phyloP scores from a whole-genome alignment of 35 echinoderm and acorn worm species.

The Amphiura filiformis region DNA sequence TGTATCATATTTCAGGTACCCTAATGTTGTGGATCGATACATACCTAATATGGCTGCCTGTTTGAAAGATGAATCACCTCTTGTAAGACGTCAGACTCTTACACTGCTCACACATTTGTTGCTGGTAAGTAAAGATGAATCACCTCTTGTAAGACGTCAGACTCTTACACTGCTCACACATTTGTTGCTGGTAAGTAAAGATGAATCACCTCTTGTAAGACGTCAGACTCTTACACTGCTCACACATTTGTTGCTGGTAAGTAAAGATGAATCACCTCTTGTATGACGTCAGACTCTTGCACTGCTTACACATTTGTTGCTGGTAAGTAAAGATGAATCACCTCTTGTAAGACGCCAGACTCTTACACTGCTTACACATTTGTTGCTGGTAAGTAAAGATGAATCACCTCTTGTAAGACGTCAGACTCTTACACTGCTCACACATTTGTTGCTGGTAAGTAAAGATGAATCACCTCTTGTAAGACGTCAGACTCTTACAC shows the following conservation, averaged over 20 bases:
- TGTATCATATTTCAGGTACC: too few species aligned
- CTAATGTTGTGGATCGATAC: conserved; percentile 81
- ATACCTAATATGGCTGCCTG: conserved; percentile 87
- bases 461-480: too few species aligned
- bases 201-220: conserved; percentile 66
- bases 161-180: conserved; percentile 78
- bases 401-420: too few species aligned
- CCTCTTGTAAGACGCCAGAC: too few species aligned
- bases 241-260: conserved; percentile 86
- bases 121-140: conserved; percentile 84
- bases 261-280: conserved; percentile 67
- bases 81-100: conserved; percentile 87
- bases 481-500: too few species aligned
- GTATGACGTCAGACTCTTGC: conserved; percentile 87
- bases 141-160: conserved; percentile 77
- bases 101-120: conserved; percentile 78
- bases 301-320: conserved; percentile 72
- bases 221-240: conserved; percentile 80
- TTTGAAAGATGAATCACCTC: conserved; percentile 63
- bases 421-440: too few species aligned
- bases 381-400: too few species aligned
- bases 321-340: too few species aligned
- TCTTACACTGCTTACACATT: too few species aligned
- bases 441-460: too few species aligned
- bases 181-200: conserved; percentile 87